A percentile compares a stretch with the other conserved stretches of the same genome.
Evolutionary conservation across 1,140 invertebrate species (phyloP).

Genomic region (Zaprionus lachaisei): DNA sequence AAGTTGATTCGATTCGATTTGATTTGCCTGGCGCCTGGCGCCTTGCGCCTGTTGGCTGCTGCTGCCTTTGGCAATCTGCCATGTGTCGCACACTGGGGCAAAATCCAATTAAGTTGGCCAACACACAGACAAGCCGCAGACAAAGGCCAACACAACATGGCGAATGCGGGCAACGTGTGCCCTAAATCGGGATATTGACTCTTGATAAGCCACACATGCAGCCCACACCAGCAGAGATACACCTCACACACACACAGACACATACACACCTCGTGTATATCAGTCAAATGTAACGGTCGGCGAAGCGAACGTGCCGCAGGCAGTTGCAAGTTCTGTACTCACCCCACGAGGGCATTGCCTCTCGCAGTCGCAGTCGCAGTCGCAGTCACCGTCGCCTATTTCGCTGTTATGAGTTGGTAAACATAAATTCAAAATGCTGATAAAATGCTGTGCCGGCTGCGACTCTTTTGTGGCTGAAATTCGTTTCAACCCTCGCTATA

Average conservation of each 20-base stretch:
- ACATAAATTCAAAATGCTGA: slow-evolving; percentile 75
- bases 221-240: slow-evolving; percentile 1
- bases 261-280: neutral
- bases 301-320: slow-evolving; percentile 12
- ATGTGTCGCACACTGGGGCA: slow-evolving; percentile 12
- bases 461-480: slow-evolving; percentile 49
- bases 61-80: neutral
- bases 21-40: neutral
- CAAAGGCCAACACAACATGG: slow-evolving; percentile 17
- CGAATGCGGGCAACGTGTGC: slow-evolving; percentile 1
- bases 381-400: slow-evolving; percentile 21
- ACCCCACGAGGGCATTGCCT: slow-evolving; percentile 19
- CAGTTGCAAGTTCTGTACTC: neutral
- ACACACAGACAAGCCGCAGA: slow-evolving; percentile 35
- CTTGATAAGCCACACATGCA: slow-evolving; percentile 31
- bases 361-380: neutral
- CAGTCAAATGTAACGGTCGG: slow-evolving; percentile 71
- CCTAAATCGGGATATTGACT: slow-evolving; percentile 18
- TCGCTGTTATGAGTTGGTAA: slow-evolving; percentile 73
- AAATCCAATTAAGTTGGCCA: slow-evolving; percentile 69
- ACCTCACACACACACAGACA: neutral
- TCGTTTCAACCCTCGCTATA: slow-evolving; percentile 68
- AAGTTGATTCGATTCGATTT: slow-evolving; percentile 46
- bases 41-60: neutral
- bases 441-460: slow-evolving; percentile 74